Base-by-base conservation (phyloP, 2,113 vertebrate species). In the Delphinus delphis region DNA sequence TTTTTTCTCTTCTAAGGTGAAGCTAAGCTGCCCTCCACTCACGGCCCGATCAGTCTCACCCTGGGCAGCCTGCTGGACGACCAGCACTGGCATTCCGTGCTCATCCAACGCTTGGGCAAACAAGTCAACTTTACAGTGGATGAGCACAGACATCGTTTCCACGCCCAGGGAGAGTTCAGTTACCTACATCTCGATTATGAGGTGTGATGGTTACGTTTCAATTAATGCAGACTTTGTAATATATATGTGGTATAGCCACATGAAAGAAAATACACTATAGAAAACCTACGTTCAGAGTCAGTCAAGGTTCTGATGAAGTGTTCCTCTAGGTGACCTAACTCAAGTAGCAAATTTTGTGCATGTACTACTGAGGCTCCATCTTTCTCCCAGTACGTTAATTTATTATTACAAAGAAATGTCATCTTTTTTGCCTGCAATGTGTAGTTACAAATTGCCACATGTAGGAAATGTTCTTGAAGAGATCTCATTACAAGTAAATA, bases 71-170 rank as follows among this genome's bases (percentile, higher is more conserved):
- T 99, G 95, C 98, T 99, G 90, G 99, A 99, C 41, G 99, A 99
- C 96, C 99, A 99, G 21, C 99, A 99, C 80, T 99, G 99, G 99
- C 99, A 99, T 97, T 98, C 98, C 2, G 98, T 99, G 94, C 97
- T 99, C 41, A 97, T 99, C 96, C 99, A 99, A 97, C 98, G 97
- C 36, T 97, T 99, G 98, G 98, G 98, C 98, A 98, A 98, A 58
- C 99, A 99, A 97, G 98, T 99, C 97, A 99, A 99, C 98, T 99
- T 99, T 95, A 99, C 99, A 0, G 99, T 99, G 98, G 99, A 99
- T 97, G 99, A 99, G 97, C 99, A 99, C 93, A 98, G 98, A 62
- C 98, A 97, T 90, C 98, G 97, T 97, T 99, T 99, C 97, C 99
- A 98, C 58, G 95, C 99, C 87, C 99, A 99, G 55, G 98, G 99